Evolutionary conservation across 2,113 vertebrate species (phyloP).

Genomic region (Misgurnus anguillicaudatus): DNA sequence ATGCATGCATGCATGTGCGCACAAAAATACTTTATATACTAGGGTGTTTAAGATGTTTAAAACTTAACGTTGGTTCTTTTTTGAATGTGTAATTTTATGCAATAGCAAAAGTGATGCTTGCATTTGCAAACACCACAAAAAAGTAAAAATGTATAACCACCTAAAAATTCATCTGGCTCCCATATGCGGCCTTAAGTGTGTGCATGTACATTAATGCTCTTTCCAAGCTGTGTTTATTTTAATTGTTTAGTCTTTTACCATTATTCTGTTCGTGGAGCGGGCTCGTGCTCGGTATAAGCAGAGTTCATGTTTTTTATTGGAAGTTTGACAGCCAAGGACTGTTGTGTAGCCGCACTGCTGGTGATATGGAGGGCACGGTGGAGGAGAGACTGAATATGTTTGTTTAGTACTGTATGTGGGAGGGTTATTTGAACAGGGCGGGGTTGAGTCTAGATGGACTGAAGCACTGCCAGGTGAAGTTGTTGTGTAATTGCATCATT

Average conservation of each 20-base stretch:
- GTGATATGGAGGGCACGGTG: neutral
- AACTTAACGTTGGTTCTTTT: neutral
- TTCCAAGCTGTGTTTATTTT: neutral
- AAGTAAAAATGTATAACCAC: neutral
- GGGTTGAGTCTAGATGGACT: slow-evolving; percentile 15
- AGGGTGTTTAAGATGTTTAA: neutral
- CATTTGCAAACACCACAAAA: neutral
- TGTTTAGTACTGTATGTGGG: slow-evolving; percentile 16
- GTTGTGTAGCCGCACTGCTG: slow-evolving; percentile 3
- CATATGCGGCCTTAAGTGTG: neutral
- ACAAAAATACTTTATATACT: neutral
- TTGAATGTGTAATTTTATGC: neutral
- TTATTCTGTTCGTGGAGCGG: slow-evolving; percentile 24
- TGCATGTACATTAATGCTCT: slow-evolving; percentile 24
- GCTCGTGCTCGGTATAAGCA: slow-evolving; percentile 1
- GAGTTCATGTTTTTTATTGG: slow-evolving; percentile 42
- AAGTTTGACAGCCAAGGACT: neutral
- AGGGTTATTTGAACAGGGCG: neutral
- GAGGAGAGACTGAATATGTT: slow-evolving; percentile 13
- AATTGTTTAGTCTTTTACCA: slow-evolving; percentile 17
- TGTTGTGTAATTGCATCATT: slow-evolving; percentile 41
- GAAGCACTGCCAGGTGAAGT: slow-evolving; percentile 35
- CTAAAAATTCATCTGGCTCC: neutral
- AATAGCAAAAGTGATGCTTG: neutral
- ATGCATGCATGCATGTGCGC: too few species aligned